A percentile compares a stretch with the other conserved stretches of the same genome.
These are phyloP conservation scores for Pterois miles DNA, from an alignment of 2,797 vertebrate genomes.

Conservation along the genomic window DNA sequence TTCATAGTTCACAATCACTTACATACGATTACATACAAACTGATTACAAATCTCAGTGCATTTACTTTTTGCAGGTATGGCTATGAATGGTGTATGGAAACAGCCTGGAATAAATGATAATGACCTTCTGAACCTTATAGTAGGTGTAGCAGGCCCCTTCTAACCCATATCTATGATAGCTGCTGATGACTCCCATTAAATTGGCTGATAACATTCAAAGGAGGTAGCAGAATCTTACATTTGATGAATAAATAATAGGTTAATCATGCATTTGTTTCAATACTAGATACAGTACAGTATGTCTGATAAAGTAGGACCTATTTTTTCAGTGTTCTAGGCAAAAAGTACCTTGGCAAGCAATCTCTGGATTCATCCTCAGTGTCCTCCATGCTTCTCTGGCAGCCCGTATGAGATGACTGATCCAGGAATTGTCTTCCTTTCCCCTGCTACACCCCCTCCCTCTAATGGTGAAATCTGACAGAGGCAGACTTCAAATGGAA, in stretches of 20 bases:
- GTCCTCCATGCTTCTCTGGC: conserved; percentile 40
- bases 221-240: background rate
- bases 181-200: background rate
- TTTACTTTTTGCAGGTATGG: too few species aligned
- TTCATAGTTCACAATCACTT: background rate
- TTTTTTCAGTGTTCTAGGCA: conserved; percentile 4
- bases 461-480: conserved; percentile 69
- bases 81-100: fast-evolving
- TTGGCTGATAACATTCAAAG: too few species aligned
- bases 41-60: too few species aligned
- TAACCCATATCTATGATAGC: background rate
- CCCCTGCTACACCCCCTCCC: conserved; percentile 22
- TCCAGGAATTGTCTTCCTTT: conserved; percentile 60
- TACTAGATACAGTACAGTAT: background rate
- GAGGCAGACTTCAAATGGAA: conserved; percentile 72
- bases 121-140: background rate
- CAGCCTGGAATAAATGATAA: background rate
- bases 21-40: fast-evolving
- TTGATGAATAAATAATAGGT: background rate
- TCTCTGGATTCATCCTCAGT: conserved; percentile 38
- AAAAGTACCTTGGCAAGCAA: conserved; percentile 24
- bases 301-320: background rate
- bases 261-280: background rate
- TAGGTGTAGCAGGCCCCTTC: background rate
- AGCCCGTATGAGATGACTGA: conserved; percentile 41